Percentiles rank a stretch among this genome's conserved stretches.
Conservation (phyloP, 2,888 invertebrate species). For the Coleophora deauratella region DNA sequence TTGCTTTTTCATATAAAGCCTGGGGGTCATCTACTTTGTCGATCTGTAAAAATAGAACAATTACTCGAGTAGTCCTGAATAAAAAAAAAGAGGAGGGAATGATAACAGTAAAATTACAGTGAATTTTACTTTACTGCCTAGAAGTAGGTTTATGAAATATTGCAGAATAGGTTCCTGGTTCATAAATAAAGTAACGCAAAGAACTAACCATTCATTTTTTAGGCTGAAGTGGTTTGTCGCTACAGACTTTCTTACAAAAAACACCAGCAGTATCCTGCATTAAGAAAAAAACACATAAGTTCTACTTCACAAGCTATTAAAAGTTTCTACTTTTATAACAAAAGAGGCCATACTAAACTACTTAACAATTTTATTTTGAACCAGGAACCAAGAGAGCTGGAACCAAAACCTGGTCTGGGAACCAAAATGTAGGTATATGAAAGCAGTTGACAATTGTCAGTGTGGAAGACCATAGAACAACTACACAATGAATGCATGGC, state of each 20-base stretch:
- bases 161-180: slow-evolving; percentile 15
- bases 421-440: too few relatives aligned
- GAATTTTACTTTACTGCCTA: too few relatives aligned
- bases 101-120: too few relatives aligned
- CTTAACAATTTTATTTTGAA: slow-evolving; percentile 25
- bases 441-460: too few relatives aligned
- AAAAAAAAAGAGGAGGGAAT: too few relatives aligned
- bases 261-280: slow-evolving; percentile 42
- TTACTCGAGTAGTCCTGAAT: too few relatives aligned
- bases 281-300: slow-evolving; percentile 25
- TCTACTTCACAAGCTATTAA: background rate
- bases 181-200: slow-evolving; percentile 19
- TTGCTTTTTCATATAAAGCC: slow-evolving; percentile 80
- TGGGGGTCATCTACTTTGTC: slow-evolving; percentile 90
- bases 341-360: slow-evolving; percentile 31
- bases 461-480: background rate
- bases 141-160: background rate
- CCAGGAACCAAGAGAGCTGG: slow-evolving; percentile 33
- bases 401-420: slow-evolving; percentile 1
- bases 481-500: slow-evolving; percentile 16
- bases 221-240: slow-evolving; percentile 37
- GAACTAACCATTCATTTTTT: slow-evolving; percentile 56
- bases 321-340: slow-evolving; percentile 12
- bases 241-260: slow-evolving; percentile 40
- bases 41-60: slow-evolving; percentile 72